Evolutionary conservation across 2,888 invertebrate species (phyloP), one percentile per base, ranked within the genome.

Genomic region (Lumbricus terrestris): DNA sequence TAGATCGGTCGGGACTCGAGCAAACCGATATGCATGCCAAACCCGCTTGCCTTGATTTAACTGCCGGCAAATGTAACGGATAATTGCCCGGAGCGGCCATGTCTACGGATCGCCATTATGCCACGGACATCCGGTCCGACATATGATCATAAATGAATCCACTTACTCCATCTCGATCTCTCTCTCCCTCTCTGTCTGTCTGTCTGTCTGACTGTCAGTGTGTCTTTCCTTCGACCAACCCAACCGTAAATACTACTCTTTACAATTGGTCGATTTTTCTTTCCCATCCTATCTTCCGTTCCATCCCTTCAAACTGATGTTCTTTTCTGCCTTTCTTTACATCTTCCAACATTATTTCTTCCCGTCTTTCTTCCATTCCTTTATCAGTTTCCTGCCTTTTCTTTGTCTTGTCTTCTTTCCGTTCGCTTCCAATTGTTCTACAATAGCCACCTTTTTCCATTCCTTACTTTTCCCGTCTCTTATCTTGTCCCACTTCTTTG

Each of bases 91-190:
- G 69, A 69, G 69, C 69, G n/a, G n/a, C 69, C 69, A 69, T 69
- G 69, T 69, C 69, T 69, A 29, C 54, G 15, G n/a, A 42, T 42
- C 18, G 35, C 37, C 38, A 37, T 88, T 88, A 37, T 88, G 35
- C 35, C 23, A 18, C 38, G 42, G 40, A 40, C 89, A 88, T 42
- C 33, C 89, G 42, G 23, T 88, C 89, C 37, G 34, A 40, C 89
- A 42, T 42, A 40, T 33, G 42, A 29, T 88, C 89, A 42, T 42
- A 40, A 34, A 42, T 37, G 37, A 42, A 69, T 37, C 54, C 89
- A 89, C 89, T 47, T 47, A 89, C 89, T 47, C 82, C 82, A 38
- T 47, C 89, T 89, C 69, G 3, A 15, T 83, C 83, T 83, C 83
- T 23, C 85, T 83, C 82, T 82, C 82, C 33, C 82, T 82, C 82